Evolutionary conservation across 2,888 invertebrate species (phyloP), one percentile per base, ranked within the genome.

Genomic region (Nemurella pictetii): DNA sequence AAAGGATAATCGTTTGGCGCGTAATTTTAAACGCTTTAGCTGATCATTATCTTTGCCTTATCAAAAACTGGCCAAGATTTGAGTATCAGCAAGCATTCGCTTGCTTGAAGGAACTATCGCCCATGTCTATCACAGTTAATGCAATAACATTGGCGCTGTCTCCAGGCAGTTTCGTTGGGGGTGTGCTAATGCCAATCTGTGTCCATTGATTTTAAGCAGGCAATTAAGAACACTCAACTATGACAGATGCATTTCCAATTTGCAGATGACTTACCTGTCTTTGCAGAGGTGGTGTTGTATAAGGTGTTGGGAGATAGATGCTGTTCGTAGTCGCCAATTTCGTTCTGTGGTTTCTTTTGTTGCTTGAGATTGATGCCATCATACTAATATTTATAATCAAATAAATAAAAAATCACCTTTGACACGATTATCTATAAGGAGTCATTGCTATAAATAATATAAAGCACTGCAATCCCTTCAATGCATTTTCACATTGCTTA

Each of bases 301-400:
- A 85, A 30, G 85, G 85, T 12, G 85, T 84, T 0, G 85, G 26
- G 20, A 84, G 84, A 75, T 85, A 85, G 9, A 85, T 36, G 29
- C 74, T 81, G 29, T 78, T 78, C 28, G 83, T 72, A 72, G 82
- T 36, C 25, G 85, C 82, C 27, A 82, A 20, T n/a, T 55, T 77
- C 5, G 77, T 29, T 25, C 83, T 5, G 3, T 80, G 55, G 74
- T 35, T 85, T n/a, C 78, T 80, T 27, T 80, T 80, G 32, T 28
- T 75, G 30, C 78, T 72, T 78, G 84, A 85, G 25, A 85, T 84
- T 3, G 85, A 80, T 35, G 80, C 84, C 84, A 85, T 85, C 77
- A 75, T 78, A 27, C 55, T 28, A 55, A 29, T n/a, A n/a, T 78
- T 78, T n/a, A 30, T 73, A 25, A 2, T 75, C 3, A n/a, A 75